These are phyloP conservation scores for Papilio gigon DNA, from an alignment of 2,888 invertebrate species.

Conservation along the genomic window DNA sequence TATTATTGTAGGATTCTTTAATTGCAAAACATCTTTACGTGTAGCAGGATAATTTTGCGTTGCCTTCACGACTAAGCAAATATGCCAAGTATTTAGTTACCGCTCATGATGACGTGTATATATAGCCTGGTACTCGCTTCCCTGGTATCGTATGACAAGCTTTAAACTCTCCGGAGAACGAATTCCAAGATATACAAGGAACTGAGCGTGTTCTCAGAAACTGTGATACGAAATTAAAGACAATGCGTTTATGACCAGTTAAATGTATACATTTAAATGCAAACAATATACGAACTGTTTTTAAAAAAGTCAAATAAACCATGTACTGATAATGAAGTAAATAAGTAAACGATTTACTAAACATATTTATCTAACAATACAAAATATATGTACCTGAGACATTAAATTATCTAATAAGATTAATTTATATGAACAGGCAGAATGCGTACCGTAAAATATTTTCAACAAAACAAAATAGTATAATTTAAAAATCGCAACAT, in stretches of 20 bases:
- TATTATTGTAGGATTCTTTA: background rate
- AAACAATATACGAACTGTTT: background rate
- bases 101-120: conserved; percentile 30
- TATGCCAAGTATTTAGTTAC: conserved; percentile 20
- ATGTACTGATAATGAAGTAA: background rate
- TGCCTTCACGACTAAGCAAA: conserved; percentile 9
- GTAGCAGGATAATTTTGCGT: conserved; percentile 2
- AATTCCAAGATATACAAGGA: conserved; percentile 35
- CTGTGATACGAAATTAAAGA: conserved; percentile 7
- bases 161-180: conserved; percentile 28
- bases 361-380: too few species aligned
- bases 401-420: too few species aligned
- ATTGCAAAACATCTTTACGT: background rate
- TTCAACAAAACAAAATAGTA: too few species aligned
- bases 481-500: too few species aligned
- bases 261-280: background rate
- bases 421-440: too few species aligned
- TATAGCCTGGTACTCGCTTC: conserved; percentile 26
- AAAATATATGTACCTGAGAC: too few species aligned
- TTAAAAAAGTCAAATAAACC: background rate
- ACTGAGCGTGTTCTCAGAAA: conserved; percentile 36
- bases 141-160: conserved; percentile 32
- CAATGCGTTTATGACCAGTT: conserved; percentile 15
- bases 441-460: too few species aligned
- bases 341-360: background rate